Base-by-base conservation (phyloP, 2,113 vertebrate genomes). In the Hepsetus odoe region DNA sequence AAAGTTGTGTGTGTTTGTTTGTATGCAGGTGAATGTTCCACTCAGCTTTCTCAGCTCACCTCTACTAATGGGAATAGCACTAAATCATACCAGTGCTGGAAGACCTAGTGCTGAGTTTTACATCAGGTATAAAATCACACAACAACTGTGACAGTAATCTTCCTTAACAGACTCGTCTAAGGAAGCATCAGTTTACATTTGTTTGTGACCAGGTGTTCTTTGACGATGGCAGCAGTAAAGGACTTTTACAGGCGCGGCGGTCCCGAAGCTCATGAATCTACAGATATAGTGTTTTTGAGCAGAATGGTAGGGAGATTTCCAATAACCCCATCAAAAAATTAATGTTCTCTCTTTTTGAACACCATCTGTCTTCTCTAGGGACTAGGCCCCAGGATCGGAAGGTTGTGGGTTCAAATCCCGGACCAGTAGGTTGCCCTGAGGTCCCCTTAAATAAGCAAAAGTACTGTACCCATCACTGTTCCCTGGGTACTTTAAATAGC, bases 31-130 rank as follows among this genome's bases (percentile, higher is more conserved):
- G 59, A 97, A 97, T 58, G 68, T 97, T 82, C 94, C 95, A 0
- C 78, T 93, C 18, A 68, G 76, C 6, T 90, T 83, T 59, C 90
- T 98, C 2, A 92, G 92, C 28, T 84, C 88, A 10, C 95, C 96
- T 0, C 2, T 93, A 66, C 88, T 98, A 18, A 83, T 98, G 88
- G 96, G 96, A 20, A 88, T 98, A 0, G 95, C 94, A 10, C 81
- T 95, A 30, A 98, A 98, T 44, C 91, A 96, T 90, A 95, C 93
- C 80, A 96, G 95, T 0, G 94, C 95, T 0, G 95, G 95, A 59
- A 85, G 96, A 4, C 94, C 95, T 5, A 96, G 96, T 32, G 95
- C 94, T 0, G 96, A 96, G 86, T 97, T 97, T 87, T 95, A 90
- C 1, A 87, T 96, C 84, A 93, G 93, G 96, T 97, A 90, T 30